Evolutionary conservation across 2,113 vertebrate genomes (phyloP).

Genomic region (Halichoerus grypus): DNA sequence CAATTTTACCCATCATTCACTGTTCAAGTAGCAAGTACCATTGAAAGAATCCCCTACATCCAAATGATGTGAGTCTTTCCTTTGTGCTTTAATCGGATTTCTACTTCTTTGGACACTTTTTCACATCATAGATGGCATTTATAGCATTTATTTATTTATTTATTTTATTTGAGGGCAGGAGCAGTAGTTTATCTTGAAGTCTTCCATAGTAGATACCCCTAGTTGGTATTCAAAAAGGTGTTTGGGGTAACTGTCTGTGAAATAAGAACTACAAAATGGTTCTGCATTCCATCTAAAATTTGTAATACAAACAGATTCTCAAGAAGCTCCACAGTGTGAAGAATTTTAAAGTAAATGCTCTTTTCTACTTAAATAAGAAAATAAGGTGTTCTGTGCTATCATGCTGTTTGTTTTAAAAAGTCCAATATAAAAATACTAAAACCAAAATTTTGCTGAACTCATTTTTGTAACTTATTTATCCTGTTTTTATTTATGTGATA

Average conservation of each 20-base stretch:
- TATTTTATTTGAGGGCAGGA: background rate
- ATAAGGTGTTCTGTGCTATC: background rate
- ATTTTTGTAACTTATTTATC: conserved; percentile 37
- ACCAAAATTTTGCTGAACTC: conserved; percentile 37
- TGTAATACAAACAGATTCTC: background rate
- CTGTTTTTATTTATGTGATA: background rate
- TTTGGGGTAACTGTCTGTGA: conserved; percentile 19
- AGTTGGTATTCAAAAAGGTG: background rate
- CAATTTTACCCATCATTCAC: background rate
- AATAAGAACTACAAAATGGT: background rate
- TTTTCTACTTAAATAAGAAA: conserved; percentile 41
- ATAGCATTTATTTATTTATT: background rate
- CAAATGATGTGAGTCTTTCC: background rate
- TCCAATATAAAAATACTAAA: background rate
- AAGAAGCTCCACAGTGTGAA: background rate
- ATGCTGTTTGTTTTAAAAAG: background rate
- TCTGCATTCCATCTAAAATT: background rate
- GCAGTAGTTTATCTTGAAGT: conserved; percentile 2
- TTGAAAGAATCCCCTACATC: background rate
- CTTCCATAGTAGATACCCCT: background rate
- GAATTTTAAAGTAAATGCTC: background rate
- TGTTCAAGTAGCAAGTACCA: background rate
- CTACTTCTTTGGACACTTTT: background rate
- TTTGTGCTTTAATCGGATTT: background rate
- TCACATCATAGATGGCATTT: background rate